These are phyloP conservation scores for Ceyx cyanopectus DNA, from an alignment of 2,113 vertebrate species.

Conservation along the genomic window DNA sequence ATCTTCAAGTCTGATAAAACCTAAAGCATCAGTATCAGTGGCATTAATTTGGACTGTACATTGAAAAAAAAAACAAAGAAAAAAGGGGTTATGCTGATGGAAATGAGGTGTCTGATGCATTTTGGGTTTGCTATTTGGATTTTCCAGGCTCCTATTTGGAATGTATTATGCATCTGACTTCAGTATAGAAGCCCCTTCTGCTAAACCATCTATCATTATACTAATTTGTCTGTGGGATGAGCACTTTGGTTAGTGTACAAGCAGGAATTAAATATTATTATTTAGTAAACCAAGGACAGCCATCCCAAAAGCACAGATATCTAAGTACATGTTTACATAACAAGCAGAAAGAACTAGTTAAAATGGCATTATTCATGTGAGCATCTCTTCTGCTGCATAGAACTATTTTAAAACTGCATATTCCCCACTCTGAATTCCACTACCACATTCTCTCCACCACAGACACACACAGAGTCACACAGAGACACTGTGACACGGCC, in stretches of 20 bases:
- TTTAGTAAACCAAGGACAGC: background rate
- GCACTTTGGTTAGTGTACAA: background rate
- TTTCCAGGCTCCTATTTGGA: background rate
- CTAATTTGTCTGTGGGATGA: background rate
- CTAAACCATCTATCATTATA: background rate
- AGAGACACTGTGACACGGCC: background rate
- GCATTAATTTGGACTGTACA: background rate
- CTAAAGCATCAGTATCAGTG: background rate
- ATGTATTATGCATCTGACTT: background rate
- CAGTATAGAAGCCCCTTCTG: background rate
- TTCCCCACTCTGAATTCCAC: background rate
- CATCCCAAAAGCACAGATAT: background rate
- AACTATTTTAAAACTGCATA: background rate
- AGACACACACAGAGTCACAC: too few species aligned
- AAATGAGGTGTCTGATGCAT: background rate
- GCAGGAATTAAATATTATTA: background rate
- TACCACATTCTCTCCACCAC: background rate
- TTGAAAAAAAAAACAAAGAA: background rate
- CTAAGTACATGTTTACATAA: background rate
- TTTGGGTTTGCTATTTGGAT: background rate
- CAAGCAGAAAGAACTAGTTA: background rate
- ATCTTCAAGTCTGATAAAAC: background rate
- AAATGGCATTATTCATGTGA: background rate
- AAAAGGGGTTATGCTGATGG: background rate
- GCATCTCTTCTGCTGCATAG: background rate